Base-by-base conservation (phyloP, 92 coral and sea anemone species). In the Heteractis magnifica region DNA sequence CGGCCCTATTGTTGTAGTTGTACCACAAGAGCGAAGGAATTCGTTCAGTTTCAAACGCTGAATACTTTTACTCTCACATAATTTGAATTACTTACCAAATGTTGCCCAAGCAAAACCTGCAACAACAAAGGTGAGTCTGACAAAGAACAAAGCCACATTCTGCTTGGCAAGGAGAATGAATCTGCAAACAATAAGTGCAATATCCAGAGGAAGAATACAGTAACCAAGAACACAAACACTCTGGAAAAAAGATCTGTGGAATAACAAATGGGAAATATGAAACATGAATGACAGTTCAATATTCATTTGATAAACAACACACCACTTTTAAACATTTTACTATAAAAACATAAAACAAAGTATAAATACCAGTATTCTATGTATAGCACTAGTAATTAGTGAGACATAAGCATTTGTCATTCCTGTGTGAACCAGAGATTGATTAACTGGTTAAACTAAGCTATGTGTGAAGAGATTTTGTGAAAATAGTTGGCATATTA, bases 201-300 rank as follows among this genome's bases (percentile, higher is more conserved):
- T 71, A 68, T 94, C 98, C 78, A 96, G 81, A 1, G 99, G 99
- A 12, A 96, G 84, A 68, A 96, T 92, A 72, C 99, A 96, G 86
- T 96, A 96, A 59, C 99, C 99, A 79, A 96, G 98, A 44, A 96
- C 98, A 90, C 99, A 96, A 8, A 94, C 98, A 92, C 99, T 96
- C 86, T 96, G 99, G 82, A 96, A 96, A 92, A 96, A 94, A 52
- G 99, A 96, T 76, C 98, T 95, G 92, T 70, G 50, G 20, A 64
- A 70, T n/a, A 68, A 51, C 15, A 71, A 20, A 48, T 6, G 19
- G 10, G 6, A 44, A 41, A 34, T 55, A 50, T 14, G 53, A 1
- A 49, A 51, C 3, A 55, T 1, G 56, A 8, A 72, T 41, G 0
- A 34, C 18, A 16, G 84, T 59, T 68, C 49, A 34, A 12, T 34